Base-by-base conservation (phyloP, 2,888 invertebrate genomes). In the Drosophila aldrichi region DNA sequence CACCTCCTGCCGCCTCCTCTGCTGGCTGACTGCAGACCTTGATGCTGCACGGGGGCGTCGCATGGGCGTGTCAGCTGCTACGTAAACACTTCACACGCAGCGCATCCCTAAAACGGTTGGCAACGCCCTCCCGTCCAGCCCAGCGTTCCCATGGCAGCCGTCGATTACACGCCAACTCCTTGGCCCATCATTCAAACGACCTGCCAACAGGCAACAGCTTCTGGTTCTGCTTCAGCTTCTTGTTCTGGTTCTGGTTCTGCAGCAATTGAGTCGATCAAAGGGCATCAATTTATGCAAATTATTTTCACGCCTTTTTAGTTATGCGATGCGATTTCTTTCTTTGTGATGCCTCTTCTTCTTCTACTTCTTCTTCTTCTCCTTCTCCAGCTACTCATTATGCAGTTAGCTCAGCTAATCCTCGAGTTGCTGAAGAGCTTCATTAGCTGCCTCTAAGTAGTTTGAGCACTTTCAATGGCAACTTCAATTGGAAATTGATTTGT, bases 291-390 rank as follows among this genome's bases (percentile, higher is more conserved):
- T 93, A 93, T 93, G 92, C 92, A 93, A 93, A 93, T 93, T 92
- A 93, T 92, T 93, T 93, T 93, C 93, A 93, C 92, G 92, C 93
- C 93, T 93, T 93, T 92, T 93, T 92, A 92, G 91, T 91, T 92
- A 91, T 89, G 87, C 90, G 81, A 89, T 90, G 88, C 90, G 82
- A 82, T 76, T 77, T 90, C 72, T 77, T 81, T 43, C 58, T 12
- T 67, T 60, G 34, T 14, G 29, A 1, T 20, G 29, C 22, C 32
- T 6, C 43, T 20, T 16, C 55, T 16, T 10, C 43, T 10, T 38
- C 18, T 20, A n/a, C n/a, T n/a, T n/a, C n/a, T n/a, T 3, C 38
- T 38, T 2, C 12, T 20, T 16, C 29, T 16, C 16, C 16, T n/a
- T 3, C 32, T 14, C 10, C n/a, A 1, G 22, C 7, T 18, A 1